Conservation (phyloP, 2,113 vertebrate genomes). For the Psittacula cyanocephala region DNA sequence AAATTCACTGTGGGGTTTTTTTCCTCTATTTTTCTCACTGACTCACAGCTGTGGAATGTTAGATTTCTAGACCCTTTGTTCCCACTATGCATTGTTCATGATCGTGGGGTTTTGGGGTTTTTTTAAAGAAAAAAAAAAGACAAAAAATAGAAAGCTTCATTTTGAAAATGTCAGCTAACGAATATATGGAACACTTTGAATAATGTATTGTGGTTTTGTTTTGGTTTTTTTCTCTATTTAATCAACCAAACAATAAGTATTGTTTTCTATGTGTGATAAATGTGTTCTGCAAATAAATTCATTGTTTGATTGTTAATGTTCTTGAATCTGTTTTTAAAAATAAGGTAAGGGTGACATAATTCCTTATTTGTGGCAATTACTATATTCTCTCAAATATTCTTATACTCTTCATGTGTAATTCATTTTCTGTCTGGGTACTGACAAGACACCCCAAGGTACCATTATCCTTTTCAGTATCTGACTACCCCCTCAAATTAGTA, state of each 20-base stretch:
- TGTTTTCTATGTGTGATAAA: constrained; percentile 56
- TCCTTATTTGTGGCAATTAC: neutral
- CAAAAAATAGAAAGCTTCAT: neutral
- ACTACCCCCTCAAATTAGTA: neutral
- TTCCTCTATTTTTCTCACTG: constrained; percentile 42
- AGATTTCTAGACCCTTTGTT: constrained; percentile 60
- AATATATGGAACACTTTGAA: constrained; percentile 47
- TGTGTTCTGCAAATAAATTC: constrained; percentile 62
- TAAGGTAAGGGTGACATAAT: neutral
- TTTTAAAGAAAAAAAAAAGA: neutral
- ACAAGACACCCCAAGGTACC: neutral
- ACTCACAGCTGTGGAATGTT: constrained; percentile 61
- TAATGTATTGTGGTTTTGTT: constrained; percentile 51
- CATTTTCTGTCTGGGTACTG: neutral
- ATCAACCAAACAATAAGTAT: constrained; percentile 61
- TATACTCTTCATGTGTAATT: rapidly evolving
- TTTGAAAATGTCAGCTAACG: constrained; percentile 54
- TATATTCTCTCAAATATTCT: neutral
- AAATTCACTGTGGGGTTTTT: neutral
- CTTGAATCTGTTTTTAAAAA: constrained; percentile 33
- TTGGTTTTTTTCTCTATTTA: constrained; percentile 26
- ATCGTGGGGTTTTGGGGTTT: neutral
- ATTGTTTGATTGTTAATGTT: constrained; percentile 47
- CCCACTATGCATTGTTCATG: constrained; percentile 46
- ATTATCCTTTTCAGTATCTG: neutral